Base-by-base conservation (phyloP, 2,113 vertebrate genomes). In the Furnarius figulus region DNA sequence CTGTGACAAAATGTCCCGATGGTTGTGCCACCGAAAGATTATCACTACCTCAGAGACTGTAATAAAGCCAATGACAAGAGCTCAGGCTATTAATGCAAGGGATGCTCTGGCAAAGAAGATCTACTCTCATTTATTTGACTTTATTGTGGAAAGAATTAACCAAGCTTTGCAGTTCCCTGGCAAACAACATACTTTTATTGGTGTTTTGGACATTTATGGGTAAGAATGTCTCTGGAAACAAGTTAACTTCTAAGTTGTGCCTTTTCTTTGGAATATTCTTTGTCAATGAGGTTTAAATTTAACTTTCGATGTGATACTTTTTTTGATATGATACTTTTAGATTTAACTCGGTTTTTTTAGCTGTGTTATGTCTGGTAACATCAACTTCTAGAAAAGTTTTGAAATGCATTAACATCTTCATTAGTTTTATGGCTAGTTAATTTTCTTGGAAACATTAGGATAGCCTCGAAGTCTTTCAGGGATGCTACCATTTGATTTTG, bases 121-220 rank as follows among this genome's bases (percentile, higher is more conserved):
- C 94, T 99, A 99, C 6, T 98, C 99, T 5, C 98, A 99, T 58
- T 97, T 99, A 40, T 99, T 99, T 46, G 97, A 99, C 97, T 98
- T 98, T 70, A 97, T 99, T 28, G 98, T 99, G 91, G 98, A 98
- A 78, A 98, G 97, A 90, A 99, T 99, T 85, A 99, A 99, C 95
- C 96, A 97, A 40, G 99, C 98, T 0, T 97, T 99, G 86, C 97
- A 98, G 96, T 99, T 99, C 76, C 97, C 99, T 53, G 99, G 99
- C 87, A 99, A 99, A 42, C 98, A 99, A 50, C 98, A 99, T 80
- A 98, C 99, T 59, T 99, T 99, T 96, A 99, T 99, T 65, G 99
- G 99, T 42, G 99, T 99, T 67, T 97, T 99, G 98, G 99, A 99
- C 95, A 99, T 99, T 95, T 99, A 99, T 88, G 99, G 99, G 99